Evolutionary conservation across 1,140 invertebrate species (phyloP).

Genomic region (Scylla paramamosain): DNA sequence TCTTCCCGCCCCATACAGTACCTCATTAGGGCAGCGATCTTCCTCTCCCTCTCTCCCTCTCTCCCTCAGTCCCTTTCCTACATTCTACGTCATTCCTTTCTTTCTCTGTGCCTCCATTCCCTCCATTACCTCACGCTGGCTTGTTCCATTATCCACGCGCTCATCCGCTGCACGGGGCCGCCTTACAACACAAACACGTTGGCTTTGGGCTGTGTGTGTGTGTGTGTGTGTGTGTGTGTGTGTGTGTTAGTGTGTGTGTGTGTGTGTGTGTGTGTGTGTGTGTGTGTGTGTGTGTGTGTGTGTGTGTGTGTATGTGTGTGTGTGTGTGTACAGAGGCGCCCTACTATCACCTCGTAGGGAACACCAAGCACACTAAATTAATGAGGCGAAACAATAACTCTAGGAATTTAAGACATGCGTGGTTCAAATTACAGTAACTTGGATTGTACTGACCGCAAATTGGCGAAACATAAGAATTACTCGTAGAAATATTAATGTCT

Average conservation of each 20-base stretch:
- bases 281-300: conserved; percentile 32
- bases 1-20: not conserved
- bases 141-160: no score
- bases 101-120: not conserved
- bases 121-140: not conserved
- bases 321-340: not conserved
- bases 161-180: no score
- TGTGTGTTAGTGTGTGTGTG: not conserved
- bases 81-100: not conserved
- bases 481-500: no score
- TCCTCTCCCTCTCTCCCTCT: not conserved
- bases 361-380: no score
- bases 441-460: no score
- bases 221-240: no score
- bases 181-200: not conserved
- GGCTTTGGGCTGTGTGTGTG: not conserved
- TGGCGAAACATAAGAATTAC: no score
- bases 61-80: not conserved
- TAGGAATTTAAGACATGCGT: no score
- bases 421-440: no score
- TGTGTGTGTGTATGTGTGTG: conserved; percentile 21
- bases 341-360: not conserved
- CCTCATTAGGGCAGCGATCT: not conserved
- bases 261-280: conserved; percentile 29
- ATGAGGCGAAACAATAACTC: no score